Evolutionary conservation across 2,113 vertebrate genomes (phyloP), one percentile per base, ranked within the genome.

Genomic region (Heptranchias perlo): DNA sequence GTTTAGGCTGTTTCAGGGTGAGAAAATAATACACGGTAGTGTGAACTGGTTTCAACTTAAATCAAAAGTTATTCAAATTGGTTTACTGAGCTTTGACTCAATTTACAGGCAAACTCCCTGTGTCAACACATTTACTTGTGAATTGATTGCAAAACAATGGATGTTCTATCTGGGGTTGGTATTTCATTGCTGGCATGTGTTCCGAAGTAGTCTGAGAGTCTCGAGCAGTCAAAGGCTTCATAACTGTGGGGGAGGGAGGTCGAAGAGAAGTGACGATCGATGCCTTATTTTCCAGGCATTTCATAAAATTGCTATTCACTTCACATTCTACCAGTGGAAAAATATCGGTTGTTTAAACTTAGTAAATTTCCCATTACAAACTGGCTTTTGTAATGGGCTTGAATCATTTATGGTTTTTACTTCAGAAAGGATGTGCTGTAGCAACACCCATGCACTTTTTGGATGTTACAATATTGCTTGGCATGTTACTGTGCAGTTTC

Each of bases 181-280:
- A 93, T 61, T 62, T 93, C 58, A 93, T 39, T 93, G 89, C 58
- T 93, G 89, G 89, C 58, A 93, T 93, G 23, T 39, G 89, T 64
- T 93, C 58, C 21, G 8, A 62, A 62, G 31, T 14, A 61, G 52
- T 54, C 54, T 28, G 89, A 62, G 35, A 62, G 52, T 58, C 16
- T 93, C 35, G 7, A 62, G 18, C 89, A 93, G 35, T 62, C 58
- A 39, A n/a, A n/a, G n/a, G 16, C 89, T 62, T 39, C 7, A 61
- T 58, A n/a, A 18, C 35, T 62, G 58, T 62, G 89, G 89, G 89
- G 89, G 89, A 39, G 35, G 35, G 18, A 62, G 39, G 58, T 39
- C 58, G 64, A n/a, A 39, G 11, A 39, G 54, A 62, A 84, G 82
- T 62, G 13, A 14, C 35, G 31, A 62, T 21, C n/a, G 16, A 39